phyloP scores from a whole-genome alignment of 1,140 invertebrate genomes.

The Aphelinus certus region DNA sequence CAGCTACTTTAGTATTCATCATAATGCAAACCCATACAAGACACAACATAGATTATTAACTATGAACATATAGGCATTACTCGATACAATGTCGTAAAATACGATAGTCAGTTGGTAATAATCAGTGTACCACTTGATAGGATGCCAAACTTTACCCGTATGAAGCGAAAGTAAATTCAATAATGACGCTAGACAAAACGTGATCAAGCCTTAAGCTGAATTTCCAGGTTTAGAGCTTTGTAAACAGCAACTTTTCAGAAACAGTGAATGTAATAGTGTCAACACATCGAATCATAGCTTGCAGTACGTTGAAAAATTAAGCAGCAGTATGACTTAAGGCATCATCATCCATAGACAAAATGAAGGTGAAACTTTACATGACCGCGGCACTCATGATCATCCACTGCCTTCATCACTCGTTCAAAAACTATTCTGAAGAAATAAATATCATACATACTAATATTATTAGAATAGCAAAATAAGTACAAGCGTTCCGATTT shows the following conservation, averaged over 20 bases:
- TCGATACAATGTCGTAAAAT: background rate
- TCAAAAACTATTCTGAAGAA: background rate
- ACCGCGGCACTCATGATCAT: background rate
- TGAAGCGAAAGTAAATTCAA: background rate
- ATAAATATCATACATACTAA: background rate
- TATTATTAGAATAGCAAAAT: background rate
- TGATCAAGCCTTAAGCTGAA: background rate
- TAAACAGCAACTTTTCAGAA: background rate
- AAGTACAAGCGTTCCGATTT: background rate
- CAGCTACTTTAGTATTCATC: background rate
- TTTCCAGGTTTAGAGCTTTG: background rate
- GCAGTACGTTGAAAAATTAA: too few relatives aligned
- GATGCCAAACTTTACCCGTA: background rate
- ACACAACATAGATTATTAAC: background rate
- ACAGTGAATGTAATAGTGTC: background rate
- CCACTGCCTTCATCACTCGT: conserved; percentile 10
- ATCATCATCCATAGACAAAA: background rate
- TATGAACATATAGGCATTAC: background rate
- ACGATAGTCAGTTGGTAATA: background rate
- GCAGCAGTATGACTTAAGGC: background rate
- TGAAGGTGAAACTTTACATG: background rate
- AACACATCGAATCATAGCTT: background rate
- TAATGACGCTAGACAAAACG: background rate
- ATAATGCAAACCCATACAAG: background rate
- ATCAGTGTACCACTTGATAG: too few relatives aligned